Evolutionary conservation across 2,888 invertebrate genomes (phyloP), one percentile per base, ranked within the genome.

Genomic region (Cryptus viduatorius): DNA sequence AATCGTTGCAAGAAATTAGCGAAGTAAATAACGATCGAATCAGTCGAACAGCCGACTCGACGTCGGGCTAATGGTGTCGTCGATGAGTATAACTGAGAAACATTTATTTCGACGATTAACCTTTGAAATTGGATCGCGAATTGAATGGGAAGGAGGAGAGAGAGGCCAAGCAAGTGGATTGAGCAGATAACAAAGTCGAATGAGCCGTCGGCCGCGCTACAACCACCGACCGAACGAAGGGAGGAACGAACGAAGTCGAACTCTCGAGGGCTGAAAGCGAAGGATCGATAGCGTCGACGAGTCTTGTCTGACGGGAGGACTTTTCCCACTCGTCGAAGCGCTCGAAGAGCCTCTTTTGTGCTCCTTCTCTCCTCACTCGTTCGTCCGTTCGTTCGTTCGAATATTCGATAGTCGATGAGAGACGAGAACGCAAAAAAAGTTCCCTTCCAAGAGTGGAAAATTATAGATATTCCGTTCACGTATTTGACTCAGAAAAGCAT

Each of bases 201-300:
- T 76, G 69, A 75, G 68, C 78, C 53, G 64, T 65, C 64, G 77
- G 71, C 68, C 78, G 72, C 71, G 76, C 50, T 16, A 71, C 59
- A 16, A 71, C 71, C 75, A 44, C 59, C 31, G 46, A 44, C 75
- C 29, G 44, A 16, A 59, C 4, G 12, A 46, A 44, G 44, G 68
- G 48, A 73, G 29, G 61, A 81, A 65, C 44, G 48, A 71, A 84
- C 81, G 76, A 67, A 61, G 59, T 59, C 64, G 71, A 79, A 71
- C 76, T 53, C 4, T 78, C 44, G 69, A 78, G 84, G 69, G 81
- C 29, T 61, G 73, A 76, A 71, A 73, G 48, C 56, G 19, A 78
- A 53, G 81, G 81, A 84, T 84, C 84, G 84, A 84, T 84, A 84
- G 56, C 69, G 81, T 19, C 81, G 81, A 78, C 77, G 84, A 81